Percentiles rank a stretch among this genome's conserved stretches.
Evolutionary conservation across 2,888 invertebrate species (phyloP).

Genomic region (Hydroisotoma schaefferi): DNA sequence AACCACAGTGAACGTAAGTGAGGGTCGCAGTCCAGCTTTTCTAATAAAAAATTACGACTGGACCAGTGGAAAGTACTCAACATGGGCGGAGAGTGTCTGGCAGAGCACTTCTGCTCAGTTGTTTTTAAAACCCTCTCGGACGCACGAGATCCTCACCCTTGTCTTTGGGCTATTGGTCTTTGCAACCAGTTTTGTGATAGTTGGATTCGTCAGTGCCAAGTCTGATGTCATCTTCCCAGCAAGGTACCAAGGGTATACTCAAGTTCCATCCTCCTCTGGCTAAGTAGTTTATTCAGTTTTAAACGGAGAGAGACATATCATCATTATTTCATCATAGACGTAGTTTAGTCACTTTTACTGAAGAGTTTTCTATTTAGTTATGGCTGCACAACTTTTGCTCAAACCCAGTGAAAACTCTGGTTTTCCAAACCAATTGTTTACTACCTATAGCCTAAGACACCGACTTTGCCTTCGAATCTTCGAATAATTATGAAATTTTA

Average conservation of each 20-base stretch:
- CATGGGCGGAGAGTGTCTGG: slow-evolving; percentile 90
- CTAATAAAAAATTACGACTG: slow-evolving; percentile 69
- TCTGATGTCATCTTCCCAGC: slow-evolving; percentile 47
- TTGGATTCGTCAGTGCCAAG: slow-evolving; percentile 49
- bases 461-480: too few relatives aligned
- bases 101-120: slow-evolving; percentile 67
- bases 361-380: too few relatives aligned
- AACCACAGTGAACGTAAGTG: slow-evolving; percentile 69
- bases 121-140: slow-evolving; percentile 67
- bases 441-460: too few relatives aligned
- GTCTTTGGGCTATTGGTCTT: slow-evolving; percentile 57
- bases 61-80: slow-evolving; percentile 71
- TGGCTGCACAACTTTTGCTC: too few relatives aligned
- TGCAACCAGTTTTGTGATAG: slow-evolving; percentile 56
- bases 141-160: slow-evolving; percentile 58
- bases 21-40: slow-evolving; percentile 81
- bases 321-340: too few relatives aligned
- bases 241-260: slow-evolving; percentile 39
- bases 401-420: too few relatives aligned
- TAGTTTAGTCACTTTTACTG: too few relatives aligned
- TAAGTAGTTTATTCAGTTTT: too few relatives aligned
- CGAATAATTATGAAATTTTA: too few relatives aligned
- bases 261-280: too few relatives aligned
- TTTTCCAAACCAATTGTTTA: too few relatives aligned
- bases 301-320: too few relatives aligned